phyloP scores from a whole-genome alignment of 1,140 invertebrate genomes.

The Pogonognathellus flavescens region DNA sequence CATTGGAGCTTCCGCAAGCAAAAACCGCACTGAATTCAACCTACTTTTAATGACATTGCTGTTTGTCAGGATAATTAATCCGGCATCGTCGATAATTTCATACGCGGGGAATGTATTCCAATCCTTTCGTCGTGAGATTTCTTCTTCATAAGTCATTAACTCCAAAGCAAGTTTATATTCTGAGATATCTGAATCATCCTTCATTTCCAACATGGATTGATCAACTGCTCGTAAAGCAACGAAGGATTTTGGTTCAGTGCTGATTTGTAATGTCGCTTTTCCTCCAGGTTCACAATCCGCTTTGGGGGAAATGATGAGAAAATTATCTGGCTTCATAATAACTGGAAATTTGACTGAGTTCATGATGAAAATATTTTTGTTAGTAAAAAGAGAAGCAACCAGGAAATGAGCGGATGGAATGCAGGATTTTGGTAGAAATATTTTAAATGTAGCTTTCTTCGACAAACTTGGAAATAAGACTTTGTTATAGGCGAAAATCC shows the following conservation, averaged over 20 bases:
- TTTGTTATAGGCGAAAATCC: conserved; percentile 32
- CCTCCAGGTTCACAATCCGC: conserved; percentile 25
- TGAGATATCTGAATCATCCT: conserved; percentile 46
- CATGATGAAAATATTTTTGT: conserved; percentile 1
- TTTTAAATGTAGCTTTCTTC: not conserved
- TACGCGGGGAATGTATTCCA: conserved; percentile 15
- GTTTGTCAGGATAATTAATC: conserved; percentile 54
- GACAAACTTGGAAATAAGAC: not conserved
- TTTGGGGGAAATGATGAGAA: not conserved
- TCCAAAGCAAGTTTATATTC: conserved; percentile 1
- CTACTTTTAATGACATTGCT: conserved; percentile 8
- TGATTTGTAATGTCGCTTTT: conserved; percentile 8
- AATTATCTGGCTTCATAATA: not conserved
- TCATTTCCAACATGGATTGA: conserved; percentile 41
- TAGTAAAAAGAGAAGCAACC: not conserved
- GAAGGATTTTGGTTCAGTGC: conserved; percentile 1
- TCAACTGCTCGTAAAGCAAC: conserved; percentile 53
- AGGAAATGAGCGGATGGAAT: not conserved
- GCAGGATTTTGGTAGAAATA: not conserved
- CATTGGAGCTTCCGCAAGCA: not conserved
- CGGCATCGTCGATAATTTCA: conserved; percentile 54
- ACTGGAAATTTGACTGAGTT: conserved; percentile 12
- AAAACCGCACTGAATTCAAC: not conserved
- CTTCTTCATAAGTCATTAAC: conserved; percentile 1
- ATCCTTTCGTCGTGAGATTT: not conserved